Base-by-base conservation (phyloP, 1,140 invertebrate species). In the Megathymus violae region DNA sequence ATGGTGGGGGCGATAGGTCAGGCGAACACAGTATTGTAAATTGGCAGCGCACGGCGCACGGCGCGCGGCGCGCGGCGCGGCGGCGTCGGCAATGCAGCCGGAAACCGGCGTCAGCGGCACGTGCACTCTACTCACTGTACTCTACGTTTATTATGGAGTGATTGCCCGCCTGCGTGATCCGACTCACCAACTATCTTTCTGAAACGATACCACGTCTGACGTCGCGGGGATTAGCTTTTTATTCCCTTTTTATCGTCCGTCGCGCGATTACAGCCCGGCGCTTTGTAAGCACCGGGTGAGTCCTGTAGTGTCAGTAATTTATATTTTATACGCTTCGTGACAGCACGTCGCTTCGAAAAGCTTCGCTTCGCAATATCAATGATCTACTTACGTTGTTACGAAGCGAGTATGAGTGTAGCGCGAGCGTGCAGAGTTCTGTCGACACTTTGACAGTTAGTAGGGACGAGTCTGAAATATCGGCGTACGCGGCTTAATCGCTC, bases 401-500 rank as follows among this genome's bases (percentile, higher is more conserved):
- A 31, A 56, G 56, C 64, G 47, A 48, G 69, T 65, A 54, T 73
- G 58, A 62, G 62, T 63, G 54, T 67, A 64, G 25, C 63, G 59
- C 59, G 69, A 40, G 60, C 67, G 65, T 69, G 62, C 73, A 78
- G 75, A 76, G 69, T 70, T 72, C 76, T 69, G 72, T 54, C 78
- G 76, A 81, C 76, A 82, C 77, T 88, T 85, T 88, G 88, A 88
- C 85, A 90, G 85, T 88, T 88, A 85, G 85, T 86, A 85, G 79
- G 81, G 86, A 82, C 78, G 81, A 89, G 85, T 88, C 83, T 89
- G 85, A 89, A 88, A 86, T 90, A 87, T 88, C 85, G 85, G 78
- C 84, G 83, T 86, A 71, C 82, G 86, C 88, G 85, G 86, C 85
- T 89, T 90, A 89, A 90, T 90, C 88, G 86, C 80, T 89, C 82